Percentiles rank a stretch among this genome's conserved stretches.
These are phyloP conservation scores for Lichenostomus cassidix DNA, from an alignment of 2,113 vertebrate genomes.

Conservation along the genomic window DNA sequence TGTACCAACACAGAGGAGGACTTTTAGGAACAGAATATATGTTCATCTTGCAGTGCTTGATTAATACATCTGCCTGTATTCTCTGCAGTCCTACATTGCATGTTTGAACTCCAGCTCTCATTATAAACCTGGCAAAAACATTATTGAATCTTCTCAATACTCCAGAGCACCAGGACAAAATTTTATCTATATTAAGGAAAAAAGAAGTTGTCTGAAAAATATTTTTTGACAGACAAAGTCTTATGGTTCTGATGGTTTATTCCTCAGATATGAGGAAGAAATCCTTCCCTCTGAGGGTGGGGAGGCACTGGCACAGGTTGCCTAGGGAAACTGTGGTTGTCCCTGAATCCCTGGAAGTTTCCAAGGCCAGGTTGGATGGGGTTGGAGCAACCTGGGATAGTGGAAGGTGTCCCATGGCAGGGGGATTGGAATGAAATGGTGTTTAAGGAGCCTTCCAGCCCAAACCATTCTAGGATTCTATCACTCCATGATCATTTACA, in stretches of 20 bases:
- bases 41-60: neutral
- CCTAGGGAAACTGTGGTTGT: neutral
- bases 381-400: neutral
- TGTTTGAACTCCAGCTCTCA: neutral
- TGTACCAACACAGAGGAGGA: neutral
- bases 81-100: accelerated
- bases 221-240: neutral
- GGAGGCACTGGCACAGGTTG: neutral
- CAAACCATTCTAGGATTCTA: neutral
- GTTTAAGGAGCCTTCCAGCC: neutral
- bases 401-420: neutral
- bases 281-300: neutral
- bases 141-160: neutral
- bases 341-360: neutral
- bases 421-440: neutral
- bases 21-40: neutral
- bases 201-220: neutral
- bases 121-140: neutral
- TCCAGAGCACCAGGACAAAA: neutral
- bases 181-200: neutral
- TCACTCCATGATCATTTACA: neutral
- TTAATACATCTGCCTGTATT: neutral
- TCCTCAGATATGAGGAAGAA: neutral
- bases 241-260: neutral
- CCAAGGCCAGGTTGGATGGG: neutral